Percentiles rank a stretch among this genome's conserved stretches.
These are phyloP conservation scores for Labrus mixtus DNA, from an alignment of 2,113 vertebrate genomes.

Conservation along the genomic window DNA sequence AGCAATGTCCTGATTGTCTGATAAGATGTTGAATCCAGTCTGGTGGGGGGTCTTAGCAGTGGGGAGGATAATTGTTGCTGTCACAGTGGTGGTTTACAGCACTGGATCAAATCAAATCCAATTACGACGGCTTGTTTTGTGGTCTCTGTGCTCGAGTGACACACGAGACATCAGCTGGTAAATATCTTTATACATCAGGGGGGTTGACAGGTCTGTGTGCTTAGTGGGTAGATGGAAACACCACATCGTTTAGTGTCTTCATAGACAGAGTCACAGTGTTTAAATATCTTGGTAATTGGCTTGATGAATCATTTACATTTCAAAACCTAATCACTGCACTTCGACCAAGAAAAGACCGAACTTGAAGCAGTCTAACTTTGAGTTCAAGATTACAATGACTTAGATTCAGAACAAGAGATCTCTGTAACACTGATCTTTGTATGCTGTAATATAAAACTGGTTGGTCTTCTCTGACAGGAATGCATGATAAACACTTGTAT, in stretches of 20 bases:
- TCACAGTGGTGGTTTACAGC: conserved; percentile 58
- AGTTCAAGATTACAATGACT: no score
- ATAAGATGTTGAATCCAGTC: conserved; percentile 74
- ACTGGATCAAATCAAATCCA: conserved; percentile 71
- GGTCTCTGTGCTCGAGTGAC: conserved; percentile 33
- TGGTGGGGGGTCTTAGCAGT: conserved; percentile 25
- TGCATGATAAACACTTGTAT: no score
- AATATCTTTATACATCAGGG: conserved; percentile 22
- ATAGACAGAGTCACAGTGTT: no score
- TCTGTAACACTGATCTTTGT: no score
- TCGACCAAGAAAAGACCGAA: no score
- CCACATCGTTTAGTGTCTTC: neutral
- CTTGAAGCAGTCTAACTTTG: no score
- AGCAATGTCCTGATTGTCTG: conserved; percentile 75
- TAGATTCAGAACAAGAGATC: no score
- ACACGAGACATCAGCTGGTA: conserved; percentile 21
- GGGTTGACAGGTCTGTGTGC: conserved; percentile 12
- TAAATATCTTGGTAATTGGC: no score
- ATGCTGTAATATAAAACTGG: no score
- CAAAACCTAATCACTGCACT: no score
- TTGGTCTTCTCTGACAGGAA: no score
- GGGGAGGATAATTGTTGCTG: conserved; percentile 62
- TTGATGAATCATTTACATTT: no score
- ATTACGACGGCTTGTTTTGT: conserved; percentile 47
- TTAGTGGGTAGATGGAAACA: neutral